Percentiles rank a stretch among this genome's conserved stretches.
These are phyloP conservation scores for Sorex araneus DNA, from an alignment of 2,113 vertebrate genomes.

Conservation along the genomic window DNA sequence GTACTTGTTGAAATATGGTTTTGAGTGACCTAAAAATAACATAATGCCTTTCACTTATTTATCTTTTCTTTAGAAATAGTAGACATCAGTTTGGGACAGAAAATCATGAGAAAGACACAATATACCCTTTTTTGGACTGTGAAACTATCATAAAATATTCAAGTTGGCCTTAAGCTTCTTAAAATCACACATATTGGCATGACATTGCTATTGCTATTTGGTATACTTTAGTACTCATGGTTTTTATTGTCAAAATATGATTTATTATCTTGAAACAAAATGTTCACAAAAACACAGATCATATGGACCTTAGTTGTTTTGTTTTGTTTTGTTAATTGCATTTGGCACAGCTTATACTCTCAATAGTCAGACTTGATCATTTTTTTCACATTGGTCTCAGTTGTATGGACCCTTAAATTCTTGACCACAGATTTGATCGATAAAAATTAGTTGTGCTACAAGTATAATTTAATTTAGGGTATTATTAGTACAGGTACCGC, in stretches of 20 bases:
- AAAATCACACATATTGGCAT: neutral
- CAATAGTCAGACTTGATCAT: neutral
- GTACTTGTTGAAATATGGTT: neutral
- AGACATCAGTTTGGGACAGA: neutral
- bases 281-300: neutral
- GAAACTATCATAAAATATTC: neutral
- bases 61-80: neutral
- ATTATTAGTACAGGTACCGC: neutral
- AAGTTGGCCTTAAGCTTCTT: neutral
- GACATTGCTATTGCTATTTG: neutral
- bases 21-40: slow-evolving; percentile 17
- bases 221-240: neutral
- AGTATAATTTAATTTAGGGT: neutral
- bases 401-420: neutral
- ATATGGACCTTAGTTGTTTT: neutral
- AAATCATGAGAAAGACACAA: neutral
- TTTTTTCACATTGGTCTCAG: neutral
- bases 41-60: neutral
- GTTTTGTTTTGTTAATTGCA: neutral
- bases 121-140: neutral
- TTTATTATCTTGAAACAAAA: neutral
- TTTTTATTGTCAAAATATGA: neutral
- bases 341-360: neutral
- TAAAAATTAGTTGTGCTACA: neutral
- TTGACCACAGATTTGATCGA: neutral